phyloP scores from a whole-genome alignment of 2,797 vertebrate genomes.

The Pristis pectinata region DNA sequence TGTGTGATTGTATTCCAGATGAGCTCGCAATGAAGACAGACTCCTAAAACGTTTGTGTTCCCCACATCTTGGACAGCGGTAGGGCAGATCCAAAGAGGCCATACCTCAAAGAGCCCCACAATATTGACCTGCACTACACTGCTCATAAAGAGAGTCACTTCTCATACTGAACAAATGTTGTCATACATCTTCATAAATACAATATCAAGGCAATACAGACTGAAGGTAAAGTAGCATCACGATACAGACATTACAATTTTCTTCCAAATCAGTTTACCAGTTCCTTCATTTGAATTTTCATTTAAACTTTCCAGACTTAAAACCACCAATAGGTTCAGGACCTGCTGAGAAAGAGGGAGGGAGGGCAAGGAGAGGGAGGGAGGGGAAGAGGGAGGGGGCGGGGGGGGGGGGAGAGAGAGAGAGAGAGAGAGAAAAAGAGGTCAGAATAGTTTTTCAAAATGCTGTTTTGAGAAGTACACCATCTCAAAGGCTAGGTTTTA shows the following conservation, averaged over 20 bases:
- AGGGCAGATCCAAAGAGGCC: slow-evolving; percentile 96
- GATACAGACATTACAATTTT: background rate
- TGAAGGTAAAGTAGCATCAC: background rate
- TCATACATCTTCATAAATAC: background rate
- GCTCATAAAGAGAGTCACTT: background rate
- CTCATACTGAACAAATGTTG: slow-evolving; percentile 40
- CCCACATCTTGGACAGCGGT: slow-evolving; percentile 95
- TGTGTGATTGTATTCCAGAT: slow-evolving; percentile 98
- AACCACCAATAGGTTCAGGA: background rate
- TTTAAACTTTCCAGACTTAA: background rate
- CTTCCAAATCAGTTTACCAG: rapidly evolving
- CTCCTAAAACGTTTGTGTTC: slow-evolving; percentile 99
- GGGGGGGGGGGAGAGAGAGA: background rate
- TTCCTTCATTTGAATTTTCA: background rate
- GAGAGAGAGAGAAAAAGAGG: slow-evolving; percentile 36
- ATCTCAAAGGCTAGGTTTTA: no score
- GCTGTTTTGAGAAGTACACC: no score
- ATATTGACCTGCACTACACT: slow-evolving; percentile 1
- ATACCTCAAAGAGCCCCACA: slow-evolving; percentile 59
- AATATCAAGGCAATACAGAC: rapidly evolving
- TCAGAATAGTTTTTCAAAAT: background rate
- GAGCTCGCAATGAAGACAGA: slow-evolving; percentile 88
- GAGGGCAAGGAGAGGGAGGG: background rate
- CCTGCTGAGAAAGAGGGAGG: background rate
- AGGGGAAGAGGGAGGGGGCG: no score